These are phyloP conservation scores for Ctenochaetus hawaiiensis DNA, from an alignment of 2,797 vertebrate genomes.

Conservation along the genomic window DNA sequence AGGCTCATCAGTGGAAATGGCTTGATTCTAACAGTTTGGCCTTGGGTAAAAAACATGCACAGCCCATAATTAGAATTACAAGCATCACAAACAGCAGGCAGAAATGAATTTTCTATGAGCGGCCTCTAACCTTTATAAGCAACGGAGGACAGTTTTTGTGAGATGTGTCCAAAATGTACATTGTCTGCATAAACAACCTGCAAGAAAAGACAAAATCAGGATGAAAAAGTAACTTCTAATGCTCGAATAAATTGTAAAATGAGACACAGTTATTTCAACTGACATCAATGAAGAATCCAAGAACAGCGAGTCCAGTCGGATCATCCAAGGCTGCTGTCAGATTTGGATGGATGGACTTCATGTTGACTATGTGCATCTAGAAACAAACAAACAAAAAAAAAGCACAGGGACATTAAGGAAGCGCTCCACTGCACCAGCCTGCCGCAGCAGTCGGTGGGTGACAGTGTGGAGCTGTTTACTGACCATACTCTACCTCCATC, in stretches of 20 bases:
- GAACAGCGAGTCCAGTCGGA: conserved; percentile 86
- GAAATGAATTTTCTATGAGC: background rate
- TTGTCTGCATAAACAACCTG: conserved; percentile 89
- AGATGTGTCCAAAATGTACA: conserved; percentile 86
- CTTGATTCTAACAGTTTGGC: conserved; percentile 71
- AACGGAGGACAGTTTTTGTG: conserved; percentile 84
- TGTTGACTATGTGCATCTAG: conserved; percentile 90
- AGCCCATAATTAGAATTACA: conserved; percentile 21
- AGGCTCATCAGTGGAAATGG: conserved; percentile 88
- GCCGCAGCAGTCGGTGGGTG: background rate
- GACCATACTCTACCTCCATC: conserved; percentile 89
- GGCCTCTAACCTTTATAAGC: conserved; percentile 81
- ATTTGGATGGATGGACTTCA: conserved; percentile 86
- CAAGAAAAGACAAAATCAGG: background rate
- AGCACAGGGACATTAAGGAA: conserved; percentile 23
- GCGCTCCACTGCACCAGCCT: background rate
- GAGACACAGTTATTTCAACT: conserved; percentile 32
- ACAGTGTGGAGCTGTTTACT: conserved; percentile 54
- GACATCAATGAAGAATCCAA: conserved; percentile 89
- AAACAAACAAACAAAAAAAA: background rate
- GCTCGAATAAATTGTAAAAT: background rate
- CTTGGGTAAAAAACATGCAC: conserved; percentile 65
- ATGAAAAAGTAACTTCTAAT: background rate
- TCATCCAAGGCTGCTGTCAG: conserved; percentile 83
- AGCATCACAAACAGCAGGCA: conserved; percentile 2